These are phyloP conservation scores for Sarcophilus harrisii DNA, from an alignment of 2,797 vertebrate species.

Conservation along the genomic window DNA sequence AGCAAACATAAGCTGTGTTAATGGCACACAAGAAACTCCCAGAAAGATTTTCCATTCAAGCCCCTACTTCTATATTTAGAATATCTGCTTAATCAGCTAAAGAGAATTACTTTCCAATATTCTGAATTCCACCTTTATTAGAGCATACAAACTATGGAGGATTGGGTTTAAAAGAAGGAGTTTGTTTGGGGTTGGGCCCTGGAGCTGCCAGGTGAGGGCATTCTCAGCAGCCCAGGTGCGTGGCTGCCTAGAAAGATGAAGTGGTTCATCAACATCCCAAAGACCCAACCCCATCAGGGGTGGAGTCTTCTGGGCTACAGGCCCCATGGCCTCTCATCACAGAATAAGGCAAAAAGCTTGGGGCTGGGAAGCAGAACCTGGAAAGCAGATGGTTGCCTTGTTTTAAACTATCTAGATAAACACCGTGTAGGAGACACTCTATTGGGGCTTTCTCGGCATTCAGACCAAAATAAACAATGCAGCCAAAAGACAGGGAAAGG, in stretches of 20 bases:
- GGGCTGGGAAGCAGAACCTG: neutral
- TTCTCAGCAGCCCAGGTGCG: neutral
- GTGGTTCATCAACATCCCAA: neutral
- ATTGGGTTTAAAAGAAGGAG: neutral
- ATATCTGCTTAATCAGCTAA: conserved; percentile 38
- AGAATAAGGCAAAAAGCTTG: neutral
- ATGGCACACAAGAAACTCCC: conserved; percentile 25
- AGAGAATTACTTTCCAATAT: neutral
- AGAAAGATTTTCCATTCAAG: conserved; percentile 44
- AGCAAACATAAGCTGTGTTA: neutral
- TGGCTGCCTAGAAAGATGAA: neutral
- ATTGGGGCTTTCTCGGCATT: neutral
- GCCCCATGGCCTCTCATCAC: neutral
- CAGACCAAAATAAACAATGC: neutral
- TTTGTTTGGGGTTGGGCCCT: neutral
- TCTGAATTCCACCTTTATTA: neutral
- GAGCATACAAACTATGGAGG: neutral
- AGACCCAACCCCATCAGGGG: neutral
- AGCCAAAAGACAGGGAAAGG: neutral
- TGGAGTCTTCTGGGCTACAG: neutral
- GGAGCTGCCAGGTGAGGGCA: neutral
- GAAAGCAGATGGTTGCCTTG: neutral
- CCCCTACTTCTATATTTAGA: conserved; percentile 34
- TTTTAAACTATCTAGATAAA: neutral
- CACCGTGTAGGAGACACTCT: neutral